A percentile compares a stretch with the other conserved stretches of the same genome.
Conservation (phyloP, 2,888 invertebrate genomes). For the Polyommatus icarus region DNA sequence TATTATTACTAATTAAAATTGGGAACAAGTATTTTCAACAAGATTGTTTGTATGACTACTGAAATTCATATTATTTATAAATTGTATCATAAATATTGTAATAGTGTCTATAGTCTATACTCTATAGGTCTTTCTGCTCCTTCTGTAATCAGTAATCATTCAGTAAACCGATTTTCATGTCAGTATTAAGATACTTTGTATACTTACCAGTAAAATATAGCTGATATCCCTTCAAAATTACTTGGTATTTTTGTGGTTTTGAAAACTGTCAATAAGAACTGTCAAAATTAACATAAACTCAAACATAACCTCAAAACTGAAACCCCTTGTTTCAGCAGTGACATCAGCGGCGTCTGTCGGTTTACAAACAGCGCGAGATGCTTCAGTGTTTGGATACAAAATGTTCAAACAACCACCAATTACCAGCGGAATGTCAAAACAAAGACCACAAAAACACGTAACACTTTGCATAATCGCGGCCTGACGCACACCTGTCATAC, state of each 20-base stretch:
- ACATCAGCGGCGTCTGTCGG: conserved; percentile 2
- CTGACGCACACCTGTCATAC: conserved; percentile 23
- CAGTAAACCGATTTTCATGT: no score
- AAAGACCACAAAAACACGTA: conserved; percentile 24
- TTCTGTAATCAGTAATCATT: no score
- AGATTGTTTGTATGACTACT: background rate
- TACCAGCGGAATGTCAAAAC: conserved; percentile 28
- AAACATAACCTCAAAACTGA: no score
- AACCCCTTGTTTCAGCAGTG: background rate
- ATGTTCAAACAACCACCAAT: background rate
- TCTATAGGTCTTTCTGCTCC: no score
- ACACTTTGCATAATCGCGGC: conserved; percentile 22
- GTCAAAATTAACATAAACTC: no score
- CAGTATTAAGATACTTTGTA: no score
- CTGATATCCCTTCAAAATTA: no score
- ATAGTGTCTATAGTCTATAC: no score
- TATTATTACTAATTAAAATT: background rate
- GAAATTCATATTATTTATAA: background rate
- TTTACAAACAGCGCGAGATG: background rate
- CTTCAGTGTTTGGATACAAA: conserved; percentile 24
- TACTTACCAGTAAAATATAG: no score
- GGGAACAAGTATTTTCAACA: background rate
- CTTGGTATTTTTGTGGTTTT: no score
- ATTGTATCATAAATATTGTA: background rate
- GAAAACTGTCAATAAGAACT: no score